Conservation (phyloP, 2,797 vertebrate species). For the Clarias fuscus region DNA sequence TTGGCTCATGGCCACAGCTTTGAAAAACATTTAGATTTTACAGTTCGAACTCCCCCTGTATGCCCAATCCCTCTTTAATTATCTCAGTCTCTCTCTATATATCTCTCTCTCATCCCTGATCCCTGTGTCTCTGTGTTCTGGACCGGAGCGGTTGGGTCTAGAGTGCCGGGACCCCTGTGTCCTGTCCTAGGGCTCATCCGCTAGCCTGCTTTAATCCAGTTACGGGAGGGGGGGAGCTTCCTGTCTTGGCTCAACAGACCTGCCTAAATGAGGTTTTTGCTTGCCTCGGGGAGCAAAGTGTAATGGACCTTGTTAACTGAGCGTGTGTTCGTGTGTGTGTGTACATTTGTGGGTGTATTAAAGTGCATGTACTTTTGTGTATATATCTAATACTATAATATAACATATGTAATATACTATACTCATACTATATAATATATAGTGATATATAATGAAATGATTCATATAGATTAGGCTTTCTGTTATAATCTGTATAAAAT, state of each 20-base stretch:
- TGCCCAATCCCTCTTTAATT: background rate
- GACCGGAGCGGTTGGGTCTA: slow-evolving; percentile 60
- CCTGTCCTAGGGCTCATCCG: slow-evolving; percentile 77
- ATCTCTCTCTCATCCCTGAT: slow-evolving; percentile 6
- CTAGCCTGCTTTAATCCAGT: slow-evolving; percentile 78
- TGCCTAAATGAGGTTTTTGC: slow-evolving; percentile 77
- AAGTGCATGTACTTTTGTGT: slow-evolving; percentile 4
- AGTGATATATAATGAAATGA: background rate
- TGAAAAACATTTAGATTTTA: slow-evolving; percentile 54
- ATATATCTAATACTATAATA: slow-evolving; percentile 45
- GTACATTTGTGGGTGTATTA: slow-evolving; percentile 31
- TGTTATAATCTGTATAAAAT: background rate
- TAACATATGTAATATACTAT: background rate
- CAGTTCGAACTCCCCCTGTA: slow-evolving; percentile 33
- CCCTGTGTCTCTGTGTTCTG: slow-evolving; percentile 25
- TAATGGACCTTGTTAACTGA: slow-evolving; percentile 77
- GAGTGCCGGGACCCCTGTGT: slow-evolving; percentile 70
- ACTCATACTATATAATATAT: background rate
- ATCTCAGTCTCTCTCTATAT: slow-evolving; percentile 33
- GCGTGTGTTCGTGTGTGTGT: slow-evolving; percentile 50
- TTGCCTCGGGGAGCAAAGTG: slow-evolving; percentile 75
- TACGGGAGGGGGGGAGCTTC: slow-evolving; percentile 72
- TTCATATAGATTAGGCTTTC: background rate
- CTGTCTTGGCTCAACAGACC: slow-evolving; percentile 75
- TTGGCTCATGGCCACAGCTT: slow-evolving; percentile 40